These are phyloP conservation scores for Digitonthophagus gazella DNA, from an alignment of 2,888 invertebrate species.

Conservation along the genomic window DNA sequence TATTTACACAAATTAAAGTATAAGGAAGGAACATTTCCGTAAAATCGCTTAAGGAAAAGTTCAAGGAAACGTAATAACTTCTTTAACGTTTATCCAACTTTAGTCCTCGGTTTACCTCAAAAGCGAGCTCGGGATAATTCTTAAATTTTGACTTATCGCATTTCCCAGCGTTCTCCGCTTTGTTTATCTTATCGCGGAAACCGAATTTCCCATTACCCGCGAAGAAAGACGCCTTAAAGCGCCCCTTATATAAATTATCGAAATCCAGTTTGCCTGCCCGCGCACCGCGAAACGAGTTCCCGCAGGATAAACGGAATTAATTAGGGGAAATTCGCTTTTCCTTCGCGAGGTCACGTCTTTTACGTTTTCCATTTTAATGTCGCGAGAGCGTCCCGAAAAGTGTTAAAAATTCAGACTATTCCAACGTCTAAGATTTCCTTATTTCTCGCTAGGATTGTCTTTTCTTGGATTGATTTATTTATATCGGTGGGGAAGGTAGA, in stretches of 20 bases:
- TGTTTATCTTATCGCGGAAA: neutral
- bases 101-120: neutral
- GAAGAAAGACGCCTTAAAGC: constrained; percentile 10
- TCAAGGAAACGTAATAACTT: too few species aligned
- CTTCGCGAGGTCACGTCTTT: constrained; percentile 1
- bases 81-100: too few species aligned
- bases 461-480: constrained; percentile 12
- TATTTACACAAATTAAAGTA: too few species aligned
- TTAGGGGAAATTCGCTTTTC: constrained; percentile 8
- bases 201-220: neutral
- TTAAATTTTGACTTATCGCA: neutral
- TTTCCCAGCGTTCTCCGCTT: neutral
- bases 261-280: constrained; percentile 12
- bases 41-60: too few species aligned
- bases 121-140: neutral
- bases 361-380: constrained; percentile 10
- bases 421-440: neutral
- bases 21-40: too few species aligned
- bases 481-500: constrained; percentile 9
- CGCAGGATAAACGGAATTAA: constrained; percentile 10
- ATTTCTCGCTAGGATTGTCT: constrained; percentile 11
- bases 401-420: constrained; percentile 2
- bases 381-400: neutral
- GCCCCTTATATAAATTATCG: constrained; percentile 13
- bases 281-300: constrained; percentile 10